A percentile compares a stretch with the other conserved stretches of the same genome.
These are phyloP conservation scores for Actenoides lindsayi DNA, from an alignment of 2,113 vertebrate genomes.

Conservation along the genomic window DNA sequence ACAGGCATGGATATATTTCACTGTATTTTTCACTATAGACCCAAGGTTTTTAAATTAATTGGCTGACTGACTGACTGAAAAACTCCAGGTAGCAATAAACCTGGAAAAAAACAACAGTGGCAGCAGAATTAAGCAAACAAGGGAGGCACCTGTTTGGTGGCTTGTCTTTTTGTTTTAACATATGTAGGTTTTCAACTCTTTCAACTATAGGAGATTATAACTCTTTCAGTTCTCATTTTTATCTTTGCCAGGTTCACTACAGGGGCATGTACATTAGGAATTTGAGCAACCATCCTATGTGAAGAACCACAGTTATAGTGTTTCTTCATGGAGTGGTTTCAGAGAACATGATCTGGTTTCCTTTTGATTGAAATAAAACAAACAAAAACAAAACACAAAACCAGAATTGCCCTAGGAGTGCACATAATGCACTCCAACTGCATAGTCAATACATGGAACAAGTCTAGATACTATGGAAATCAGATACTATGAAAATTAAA, in stretches of 20 bases:
- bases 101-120: not conserved
- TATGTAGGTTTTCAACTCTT: not conserved
- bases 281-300: not conserved
- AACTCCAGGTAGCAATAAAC: not conserved
- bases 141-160: not conserved
- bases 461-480: not conserved
- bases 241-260: not conserved
- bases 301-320: not conserved
- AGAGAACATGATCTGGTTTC: not conserved
- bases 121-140: not conserved
- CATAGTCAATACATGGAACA: not conserved
- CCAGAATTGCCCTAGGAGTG: not conserved
- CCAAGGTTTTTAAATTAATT: not conserved
- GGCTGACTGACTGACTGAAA: not conserved
- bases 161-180: not conserved
- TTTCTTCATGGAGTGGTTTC: not conserved
- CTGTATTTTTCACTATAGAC: not conserved
- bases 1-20: not conserved
- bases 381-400: not conserved
- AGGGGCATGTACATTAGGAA: accelerated
- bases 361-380: not conserved
- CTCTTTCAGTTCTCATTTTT: not conserved
- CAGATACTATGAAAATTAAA: not conserved
- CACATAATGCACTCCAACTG: not conserved
- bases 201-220: not conserved